Evolutionary conservation across 1,140 invertebrate species (phyloP), one percentile per base, ranked within the genome.

Genomic region (Lineus longissimus): DNA sequence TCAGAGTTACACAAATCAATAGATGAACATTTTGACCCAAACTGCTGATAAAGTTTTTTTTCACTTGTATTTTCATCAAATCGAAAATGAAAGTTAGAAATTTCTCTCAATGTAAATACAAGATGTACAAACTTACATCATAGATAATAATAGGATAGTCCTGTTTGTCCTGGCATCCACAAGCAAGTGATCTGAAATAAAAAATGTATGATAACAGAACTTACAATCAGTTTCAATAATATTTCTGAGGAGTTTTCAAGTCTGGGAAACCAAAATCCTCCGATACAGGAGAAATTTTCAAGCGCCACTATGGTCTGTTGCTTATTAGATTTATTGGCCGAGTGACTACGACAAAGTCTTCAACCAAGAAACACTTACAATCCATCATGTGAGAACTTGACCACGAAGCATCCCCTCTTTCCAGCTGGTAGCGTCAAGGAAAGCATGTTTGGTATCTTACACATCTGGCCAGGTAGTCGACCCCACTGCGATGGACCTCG

Each of bases 391-490:
- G 85, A 85, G 45, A 84, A 78, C 54, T 80, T 82, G 40, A 86
- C 79, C 1, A 86, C 85, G 66, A 70, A 81, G 61, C 79, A 81
- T 1, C 81, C 81, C 55, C 73, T 74, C 45, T 68, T 73, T 11
- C 75, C 71, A 27, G 73, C 70, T 11, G 72, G 69, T 7, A 88
- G 69, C 57, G 83, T 83, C 45, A 84, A 77, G 11, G 77, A 59
- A 4, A 80, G 66, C 55, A 77, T 79, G 67, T 88, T 88, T 1
- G 87, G 87, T 31, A 88, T 78, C 72, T 87, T 85, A 70, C 87
- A 88, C 29, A 82, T 82, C 70, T 88, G 86, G 2, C 84, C 83
- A 9, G 84, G 79, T 23, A 85, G 66, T 31, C 86, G 77, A 2
- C 79, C 82, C 87, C 87, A 88, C 11, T 82, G 70, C 9, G 76